phyloP scores from a whole-genome alignment of 2,888 invertebrate species.

The Lasius platythorax region DNA sequence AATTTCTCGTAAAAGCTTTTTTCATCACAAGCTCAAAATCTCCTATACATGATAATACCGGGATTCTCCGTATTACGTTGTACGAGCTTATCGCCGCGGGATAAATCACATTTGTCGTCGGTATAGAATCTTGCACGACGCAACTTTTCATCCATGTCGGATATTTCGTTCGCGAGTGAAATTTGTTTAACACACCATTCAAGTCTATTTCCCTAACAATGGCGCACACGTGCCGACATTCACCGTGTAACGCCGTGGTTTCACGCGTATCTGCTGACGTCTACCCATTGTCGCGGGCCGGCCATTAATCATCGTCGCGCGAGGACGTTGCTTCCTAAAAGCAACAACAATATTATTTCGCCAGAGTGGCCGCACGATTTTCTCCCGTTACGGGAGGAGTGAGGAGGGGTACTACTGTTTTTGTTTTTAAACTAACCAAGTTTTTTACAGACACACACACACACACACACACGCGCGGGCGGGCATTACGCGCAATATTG shows the following conservation, averaged over 20 bases:
- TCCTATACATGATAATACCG: not conserved
- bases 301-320: constrained; percentile 70
- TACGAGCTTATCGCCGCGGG: constrained; percentile 40
- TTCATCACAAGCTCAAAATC: not conserved
- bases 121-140: constrained; percentile 52
- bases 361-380: constrained; percentile 58
- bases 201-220: constrained; percentile 68
- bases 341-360: constrained; percentile 72
- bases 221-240: constrained; percentile 53
- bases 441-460: constrained; percentile 47
- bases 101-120: constrained; percentile 52
- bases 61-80: constrained; percentile 31
- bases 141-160: constrained; percentile 53
- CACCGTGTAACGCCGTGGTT: constrained; percentile 59
- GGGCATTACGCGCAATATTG: constrained; percentile 66
- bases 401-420: not conserved
- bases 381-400: not conserved
- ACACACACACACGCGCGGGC: constrained; percentile 30
- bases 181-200: constrained; percentile 57
- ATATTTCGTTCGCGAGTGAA: constrained; percentile 55
- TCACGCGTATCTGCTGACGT: constrained; percentile 64
- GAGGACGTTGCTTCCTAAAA: constrained; percentile 65
- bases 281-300: constrained; percentile 66
- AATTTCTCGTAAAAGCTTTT: constrained; percentile 6
- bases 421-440: constrained; percentile 53